A percentile compares a stretch with the other conserved stretches of the same genome.
These are phyloP conservation scores for Acipenser transmontanus DNA, from an alignment of 2,797 vertebrate species.

Conservation along the genomic window DNA sequence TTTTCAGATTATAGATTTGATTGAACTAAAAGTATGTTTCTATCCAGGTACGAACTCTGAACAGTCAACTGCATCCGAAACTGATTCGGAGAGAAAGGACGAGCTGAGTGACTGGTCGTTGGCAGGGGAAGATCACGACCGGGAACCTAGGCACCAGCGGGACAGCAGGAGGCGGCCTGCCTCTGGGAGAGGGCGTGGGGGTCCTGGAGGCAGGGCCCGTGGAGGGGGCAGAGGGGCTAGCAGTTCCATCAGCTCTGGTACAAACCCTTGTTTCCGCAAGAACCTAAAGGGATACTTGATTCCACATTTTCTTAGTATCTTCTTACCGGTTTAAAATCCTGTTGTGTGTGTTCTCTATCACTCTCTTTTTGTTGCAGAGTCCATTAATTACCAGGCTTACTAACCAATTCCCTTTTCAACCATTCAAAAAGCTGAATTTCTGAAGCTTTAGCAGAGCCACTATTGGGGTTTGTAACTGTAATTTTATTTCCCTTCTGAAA, in stretches of 20 bases:
- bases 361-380: background rate
- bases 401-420: background rate
- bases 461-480: no score
- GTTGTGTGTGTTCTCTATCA: background rate
- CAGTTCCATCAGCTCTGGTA: conserved; percentile 84
- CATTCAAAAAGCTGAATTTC: background rate
- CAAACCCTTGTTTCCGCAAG: conserved; percentile 18
- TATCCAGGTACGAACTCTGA: conserved; percentile 86
- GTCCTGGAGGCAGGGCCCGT: conserved; percentile 75
- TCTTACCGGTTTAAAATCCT: background rate
- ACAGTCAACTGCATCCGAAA: conserved; percentile 92
- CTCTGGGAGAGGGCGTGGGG: conserved; percentile 76
- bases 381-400: background rate
- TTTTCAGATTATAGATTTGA: no score
- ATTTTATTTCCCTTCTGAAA: no score
- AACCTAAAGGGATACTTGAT: background rate
- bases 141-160: conserved; percentile 68
- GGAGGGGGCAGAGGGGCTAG: conserved; percentile 74
- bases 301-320: background rate
- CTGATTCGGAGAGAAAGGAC: conserved; percentile 89
- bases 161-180: conserved; percentile 70
- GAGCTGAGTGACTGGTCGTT: conserved; percentile 96
- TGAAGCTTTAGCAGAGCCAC: background rate
- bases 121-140: conserved; percentile 80
- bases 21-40: no score